Percentiles rank a stretch among this genome's conserved stretches.
These are phyloP conservation scores for Melanotaenia pygmaea DNA, from an alignment of 2,797 vertebrate species.

Conservation along the genomic window DNA sequence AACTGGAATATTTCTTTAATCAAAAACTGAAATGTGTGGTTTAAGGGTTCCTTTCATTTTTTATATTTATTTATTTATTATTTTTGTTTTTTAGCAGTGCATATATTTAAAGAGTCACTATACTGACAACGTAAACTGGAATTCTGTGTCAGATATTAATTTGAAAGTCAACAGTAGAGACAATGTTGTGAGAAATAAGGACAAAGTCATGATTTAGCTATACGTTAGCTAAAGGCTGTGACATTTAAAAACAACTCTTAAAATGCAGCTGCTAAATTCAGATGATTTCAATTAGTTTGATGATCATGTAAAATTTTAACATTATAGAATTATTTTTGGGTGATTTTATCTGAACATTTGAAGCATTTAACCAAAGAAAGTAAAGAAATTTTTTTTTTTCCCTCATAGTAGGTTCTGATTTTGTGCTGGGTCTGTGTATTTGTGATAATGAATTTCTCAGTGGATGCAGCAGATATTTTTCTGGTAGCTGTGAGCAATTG, in stretches of 20 bases:
- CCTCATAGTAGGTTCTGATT: neutral
- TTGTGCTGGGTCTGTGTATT: conserved; percentile 1
- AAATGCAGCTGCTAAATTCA: neutral
- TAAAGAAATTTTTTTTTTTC: neutral
- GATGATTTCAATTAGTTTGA: neutral
- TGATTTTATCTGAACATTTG: neutral
- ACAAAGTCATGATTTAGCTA: neutral
- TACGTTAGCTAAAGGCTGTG: neutral
- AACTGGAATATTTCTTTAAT: too few relatives aligned
- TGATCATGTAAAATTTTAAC: too few relatives aligned
- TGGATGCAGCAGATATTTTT: conserved; percentile 45
- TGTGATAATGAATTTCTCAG: conserved; percentile 27
- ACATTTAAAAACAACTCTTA: neutral
- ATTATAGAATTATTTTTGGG: too few relatives aligned
- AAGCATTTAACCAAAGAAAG: neutral
- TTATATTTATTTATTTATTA: too few relatives aligned
- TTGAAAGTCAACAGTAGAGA: neutral
- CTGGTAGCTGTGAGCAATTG: conserved; percentile 60
- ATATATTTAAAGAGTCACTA: too few relatives aligned
- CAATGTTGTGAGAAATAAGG: neutral
- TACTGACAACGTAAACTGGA: too few relatives aligned
- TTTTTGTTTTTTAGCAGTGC: too few relatives aligned
- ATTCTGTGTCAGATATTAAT: neutral
- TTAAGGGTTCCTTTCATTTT: too few relatives aligned
- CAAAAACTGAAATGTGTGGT: too few relatives aligned